Evolutionary conservation across 64 coral and sea anemone species (phyloP).

Genomic region (Stichodactyla mertensii): DNA sequence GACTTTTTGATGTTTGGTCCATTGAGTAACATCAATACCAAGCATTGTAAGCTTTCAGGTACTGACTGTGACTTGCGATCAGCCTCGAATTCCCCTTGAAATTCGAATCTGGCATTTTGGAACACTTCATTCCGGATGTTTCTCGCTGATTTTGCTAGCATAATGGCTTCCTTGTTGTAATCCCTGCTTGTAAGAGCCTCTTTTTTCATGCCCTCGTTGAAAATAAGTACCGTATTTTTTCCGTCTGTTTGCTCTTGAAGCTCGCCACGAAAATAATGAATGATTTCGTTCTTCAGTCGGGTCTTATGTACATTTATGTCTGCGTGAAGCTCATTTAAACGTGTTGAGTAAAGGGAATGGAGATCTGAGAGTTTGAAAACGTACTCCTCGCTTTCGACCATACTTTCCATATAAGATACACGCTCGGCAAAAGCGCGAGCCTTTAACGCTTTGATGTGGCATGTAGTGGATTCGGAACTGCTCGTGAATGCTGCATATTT

Average conservation of each 20-base stretch:
- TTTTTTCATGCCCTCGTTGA: slow-evolving; percentile 12
- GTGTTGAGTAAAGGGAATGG: not conserved
- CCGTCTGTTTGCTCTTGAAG: not conserved
- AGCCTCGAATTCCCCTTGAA: not conserved
- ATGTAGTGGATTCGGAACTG: slow-evolving; percentile 8
- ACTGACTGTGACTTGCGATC: not conserved
- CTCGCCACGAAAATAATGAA: not conserved
- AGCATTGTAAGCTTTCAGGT: slow-evolving; percentile 8
- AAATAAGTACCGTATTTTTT: not conserved
- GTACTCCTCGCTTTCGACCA: not conserved
- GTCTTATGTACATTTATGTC: not conserved
- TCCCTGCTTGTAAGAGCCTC: not conserved
- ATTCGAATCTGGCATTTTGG: not conserved
- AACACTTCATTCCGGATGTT: slow-evolving; percentile 15
- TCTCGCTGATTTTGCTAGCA: not conserved
- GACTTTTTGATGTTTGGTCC: slow-evolving; percentile 22
- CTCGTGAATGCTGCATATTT: slow-evolving; percentile 9
- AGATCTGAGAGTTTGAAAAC: not conserved
- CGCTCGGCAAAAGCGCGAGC: slow-evolving; percentile 21
- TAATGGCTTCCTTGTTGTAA: not conserved
- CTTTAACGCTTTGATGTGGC: too few species aligned
- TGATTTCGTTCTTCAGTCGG: not conserved
- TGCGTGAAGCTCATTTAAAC: not conserved
- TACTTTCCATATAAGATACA: slow-evolving; percentile 16
- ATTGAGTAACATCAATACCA: slow-evolving; percentile 38